Evolutionary conservation across 2,113 vertebrate genomes (phyloP), one percentile per base, ranked within the genome.

Genomic region (Alouatta palliata): DNA sequence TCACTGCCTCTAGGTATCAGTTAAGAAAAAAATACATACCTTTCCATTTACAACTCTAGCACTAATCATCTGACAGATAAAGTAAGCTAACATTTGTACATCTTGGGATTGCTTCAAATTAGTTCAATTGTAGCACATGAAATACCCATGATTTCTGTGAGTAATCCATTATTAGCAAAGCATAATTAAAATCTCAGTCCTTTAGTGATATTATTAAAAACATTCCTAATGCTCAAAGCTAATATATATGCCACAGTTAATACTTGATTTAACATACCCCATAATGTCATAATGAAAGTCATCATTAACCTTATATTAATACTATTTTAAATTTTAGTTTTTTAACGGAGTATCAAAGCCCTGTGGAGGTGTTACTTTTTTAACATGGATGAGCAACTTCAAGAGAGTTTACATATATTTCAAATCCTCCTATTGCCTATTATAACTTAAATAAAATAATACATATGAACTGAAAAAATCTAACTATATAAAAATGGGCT

Each of bases 361-460:
- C 23, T 76, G 13, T 17, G 81, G 43, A 11, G 11, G 35, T 10
- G 20, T n/a, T n/a, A 5, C 16, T 1, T 75, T 32, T 49, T 6
- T 52, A 79, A 43, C 5, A 52, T 17, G 17, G 6, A 52, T 52
- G 7, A 52, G 40, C 58, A 73, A 83, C 5, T 27, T 11, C 27
- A 45, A 58, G 12, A 93, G 25, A 49, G 47, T 61, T 90, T 52
- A 54, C 1, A 10, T 12, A 25, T 8, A 32, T 81, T 73, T 25
- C 23, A 37, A 73, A 32, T 35, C 19, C 40, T 87, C 20, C 45
- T 64, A 10, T n/a, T 61, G 1, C 43, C 6, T 64, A 4, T 47
- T 56, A 45, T 45, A 80, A 85, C 11, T 25, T 49, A 54, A 91
- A 45, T 90, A 92, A 98, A 98, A 94, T 25, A 94, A 90, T 56